A percentile compares a stretch with the other conserved stretches of the same genome.
phyloP scores from a whole-genome alignment of 2,888 invertebrate species.

The Altica lythri region DNA sequence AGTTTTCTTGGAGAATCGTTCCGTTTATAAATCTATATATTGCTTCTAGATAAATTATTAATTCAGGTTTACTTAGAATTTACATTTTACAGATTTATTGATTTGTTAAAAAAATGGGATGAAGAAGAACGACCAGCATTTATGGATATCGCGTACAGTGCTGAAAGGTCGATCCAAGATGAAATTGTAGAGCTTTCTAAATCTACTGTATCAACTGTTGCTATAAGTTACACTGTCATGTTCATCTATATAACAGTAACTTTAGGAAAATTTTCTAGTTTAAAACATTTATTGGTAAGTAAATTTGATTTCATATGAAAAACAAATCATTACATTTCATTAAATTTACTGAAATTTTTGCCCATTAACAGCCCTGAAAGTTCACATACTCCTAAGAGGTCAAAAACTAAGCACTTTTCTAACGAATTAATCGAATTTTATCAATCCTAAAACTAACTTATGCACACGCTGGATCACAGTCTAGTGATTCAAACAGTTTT shows the following conservation, averaged over 20 bases:
- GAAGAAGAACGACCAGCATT: slow-evolving; percentile 61
- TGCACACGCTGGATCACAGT: too few species aligned
- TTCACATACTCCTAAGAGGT: too few species aligned
- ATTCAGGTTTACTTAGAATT: too few species aligned
- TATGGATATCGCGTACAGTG: slow-evolving; percentile 73
- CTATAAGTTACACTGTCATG: slow-evolving; percentile 91
- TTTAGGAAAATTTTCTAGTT: slow-evolving; percentile 75
- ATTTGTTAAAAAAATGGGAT: slow-evolving; percentile 66
- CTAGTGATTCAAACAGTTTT: too few species aligned
- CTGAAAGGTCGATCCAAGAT: slow-evolving; percentile 89
- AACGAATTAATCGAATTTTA: too few species aligned
- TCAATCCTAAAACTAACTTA: too few species aligned
- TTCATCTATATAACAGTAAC: slow-evolving; percentile 88
- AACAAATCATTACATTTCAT: too few species aligned
- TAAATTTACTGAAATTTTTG: too few species aligned
- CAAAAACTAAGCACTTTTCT: too few species aligned
- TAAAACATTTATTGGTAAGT: slow-evolving; percentile 61
- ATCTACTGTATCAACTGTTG: slow-evolving; percentile 82
- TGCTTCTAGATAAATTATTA: too few species aligned
- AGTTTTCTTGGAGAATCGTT: slow-evolving; percentile 16
- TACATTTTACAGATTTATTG: slow-evolving; percentile 62
- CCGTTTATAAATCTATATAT: slow-evolving; percentile 2
- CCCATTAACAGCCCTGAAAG: too few species aligned
- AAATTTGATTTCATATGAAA: too few species aligned
- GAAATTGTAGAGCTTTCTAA: slow-evolving; percentile 85